Evolutionary conservation across 1,140 invertebrate species (phyloP), one percentile per base, ranked within the genome.

Genomic region (Drosophila sp.): DNA sequence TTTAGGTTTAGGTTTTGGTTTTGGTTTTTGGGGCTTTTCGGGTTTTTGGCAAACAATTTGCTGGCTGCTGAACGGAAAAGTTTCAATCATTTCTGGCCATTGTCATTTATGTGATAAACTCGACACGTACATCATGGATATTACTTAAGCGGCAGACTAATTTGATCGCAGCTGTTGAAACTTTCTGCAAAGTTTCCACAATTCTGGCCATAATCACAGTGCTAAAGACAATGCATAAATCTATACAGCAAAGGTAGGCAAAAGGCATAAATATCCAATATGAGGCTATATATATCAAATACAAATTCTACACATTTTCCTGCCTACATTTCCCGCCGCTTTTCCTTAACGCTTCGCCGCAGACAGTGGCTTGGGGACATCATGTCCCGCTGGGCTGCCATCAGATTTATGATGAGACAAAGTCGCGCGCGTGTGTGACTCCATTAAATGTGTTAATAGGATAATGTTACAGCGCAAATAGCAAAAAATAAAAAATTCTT

Each of bases 371-470:
- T 16, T 51, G 14, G 9, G 16, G 32, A 18, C 66, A 54, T 43
- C 51, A 71, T 63, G 83, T 67, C 80, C 80, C 80, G 81, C 81
- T 86, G 57, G 72, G 63, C 75, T 67, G 62, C 67, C 72, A 45
- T 32, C 63, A 87, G 82, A 86, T 87, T 87, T 87, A 89, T 87
- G 82, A 81, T 72, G 81, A 84, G 82, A 72, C 75, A 76, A 79
- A 82, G 75, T 79, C 53, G 73, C 70, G 78, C 82, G 79, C 83
- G 83, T 87, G 83, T 87, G 83, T 87, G 83, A 89, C 82, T 89
- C 83, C 83, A 87, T 87, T 82, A 87, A 82, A 71, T 82, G 75
- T 66, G 75, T 87, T 89, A 87, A 87, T 89, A 82, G 82, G 82
- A 87, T 87, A 87, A 83, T 83, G 80, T 76, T 62, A 63, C 69